Evolutionary conservation across 1,140 invertebrate genomes (phyloP), one percentile per base, ranked within the genome.

Genomic region (Helicorthomorpha holstii): DNA sequence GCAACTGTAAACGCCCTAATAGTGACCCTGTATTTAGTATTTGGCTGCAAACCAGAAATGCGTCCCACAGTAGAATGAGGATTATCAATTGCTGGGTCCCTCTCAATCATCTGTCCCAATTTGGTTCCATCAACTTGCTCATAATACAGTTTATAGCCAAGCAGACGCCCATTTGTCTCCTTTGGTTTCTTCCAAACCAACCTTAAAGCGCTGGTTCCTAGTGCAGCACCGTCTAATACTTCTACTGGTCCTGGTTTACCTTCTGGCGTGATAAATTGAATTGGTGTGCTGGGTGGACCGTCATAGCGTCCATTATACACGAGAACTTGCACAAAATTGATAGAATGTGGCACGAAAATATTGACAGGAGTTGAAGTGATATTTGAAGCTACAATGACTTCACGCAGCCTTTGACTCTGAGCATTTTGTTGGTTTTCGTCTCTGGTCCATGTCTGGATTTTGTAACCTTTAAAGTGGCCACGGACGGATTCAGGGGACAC

Each of bases 391-490:
- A 88, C 75, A 45, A 83, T 74, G 45, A 88, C 83, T 66, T 92
- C 86, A 49, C 83, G 74, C 45, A 80, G 69, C 10, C 75, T 76
- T 16, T 7, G 16, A n/a, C n/a, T n/a, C n/a, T n/a, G n/a, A n/a
- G n/a, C n/a, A n/a, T n/a, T n/a, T 52, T 82, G 77, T 60, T 82
- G 78, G 29, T 80, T 78, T 44, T 84, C 83, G 24, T 62, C 52
- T n/a, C 88, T 83, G 2, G 82, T 88, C 91, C 91, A 95, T 1
- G 85, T 92, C 68, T 91, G 84, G 50, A 96, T 88, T 70, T 93
- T 93, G 66, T 96, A 97, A 12, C 92, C 92, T 60, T 82, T 83
- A 65, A 96, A 90, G 65, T 94, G 83, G n/a, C 92, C 92, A 23
- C 78, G 70, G 0, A 66, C 77, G 0, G 81, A 81, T 45, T 85